Evolutionary conservation across 2,113 vertebrate genomes (phyloP).

Genomic region (Leucosticte australis): DNA sequence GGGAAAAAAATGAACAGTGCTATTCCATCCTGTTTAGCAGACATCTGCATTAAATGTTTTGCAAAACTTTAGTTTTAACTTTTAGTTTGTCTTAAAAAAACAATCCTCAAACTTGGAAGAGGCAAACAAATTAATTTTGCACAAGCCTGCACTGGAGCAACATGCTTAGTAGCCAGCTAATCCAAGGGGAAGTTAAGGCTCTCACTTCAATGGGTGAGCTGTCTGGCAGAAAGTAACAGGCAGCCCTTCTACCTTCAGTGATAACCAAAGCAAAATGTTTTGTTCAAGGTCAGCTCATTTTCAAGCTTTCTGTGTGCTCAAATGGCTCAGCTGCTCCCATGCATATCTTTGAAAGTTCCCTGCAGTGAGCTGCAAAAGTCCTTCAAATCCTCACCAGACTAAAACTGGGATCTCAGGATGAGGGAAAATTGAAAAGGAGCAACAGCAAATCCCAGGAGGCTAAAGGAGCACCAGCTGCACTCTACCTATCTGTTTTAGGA

Average conservation of each 20-base stretch:
- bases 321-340: slow-evolving; percentile 6
- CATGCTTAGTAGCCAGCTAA: not conserved
- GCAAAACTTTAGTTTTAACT: not conserved
- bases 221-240: not conserved
- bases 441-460: not conserved
- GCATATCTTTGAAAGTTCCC: slow-evolving; percentile 27
- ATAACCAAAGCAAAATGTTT: slow-evolving; percentile 43
- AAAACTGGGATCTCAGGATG: slow-evolving; percentile 19
- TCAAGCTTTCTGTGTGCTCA: not conserved
- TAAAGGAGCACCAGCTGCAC: not conserved
- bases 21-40: not conserved
- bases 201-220: not conserved
- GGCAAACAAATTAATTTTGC: not conserved
- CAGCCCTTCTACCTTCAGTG: not conserved
- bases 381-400: slow-evolving; percentile 29
- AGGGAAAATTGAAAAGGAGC: slow-evolving; percentile 17
- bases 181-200: not conserved
- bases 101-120: not conserved
- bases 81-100: not conserved
- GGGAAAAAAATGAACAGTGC: not conserved
- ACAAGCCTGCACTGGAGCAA: not conserved
- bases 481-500: not conserved
- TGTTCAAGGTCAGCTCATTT: slow-evolving; percentile 44
- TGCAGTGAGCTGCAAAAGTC: slow-evolving; percentile 17
- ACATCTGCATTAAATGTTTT: not conserved